A percentile compares a stretch with the other conserved stretches of the same genome.
These are phyloP conservation scores for Sesamia nonagrioides DNA, from an alignment of 1,140 invertebrate genomes.

Conservation along the genomic window DNA sequence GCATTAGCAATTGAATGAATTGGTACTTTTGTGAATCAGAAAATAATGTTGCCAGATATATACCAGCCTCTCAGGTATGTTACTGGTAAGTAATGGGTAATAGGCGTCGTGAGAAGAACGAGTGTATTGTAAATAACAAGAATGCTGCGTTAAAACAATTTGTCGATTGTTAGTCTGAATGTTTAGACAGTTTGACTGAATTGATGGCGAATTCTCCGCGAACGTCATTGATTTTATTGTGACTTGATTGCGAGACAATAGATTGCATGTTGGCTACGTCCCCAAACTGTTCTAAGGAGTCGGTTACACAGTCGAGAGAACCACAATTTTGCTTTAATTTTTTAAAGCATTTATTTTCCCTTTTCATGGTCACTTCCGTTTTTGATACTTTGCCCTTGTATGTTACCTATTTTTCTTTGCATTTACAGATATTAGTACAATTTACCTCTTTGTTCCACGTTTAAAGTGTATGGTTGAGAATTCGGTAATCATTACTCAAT, in stretches of 20 bases:
- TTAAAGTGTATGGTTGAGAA: too few relatives aligned
- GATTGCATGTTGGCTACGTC: constrained; percentile 20
- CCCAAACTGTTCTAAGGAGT: neutral
- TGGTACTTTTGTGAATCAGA: constrained; percentile 29
- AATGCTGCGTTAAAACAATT: constrained; percentile 51
- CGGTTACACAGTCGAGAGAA: neutral
- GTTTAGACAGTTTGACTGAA: constrained; percentile 43
- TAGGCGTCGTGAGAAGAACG: constrained; percentile 38
- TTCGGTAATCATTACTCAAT: too few relatives aligned
- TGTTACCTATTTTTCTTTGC: too few relatives aligned
- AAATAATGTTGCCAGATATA: constrained; percentile 18
- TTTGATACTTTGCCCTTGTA: too few relatives aligned
- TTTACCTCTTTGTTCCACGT: too few relatives aligned
- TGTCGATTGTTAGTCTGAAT: constrained; percentile 49
- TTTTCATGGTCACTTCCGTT: neutral
- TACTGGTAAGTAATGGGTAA: constrained; percentile 45
- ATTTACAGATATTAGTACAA: too few relatives aligned
- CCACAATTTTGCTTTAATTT: neutral
- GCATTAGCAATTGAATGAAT: constrained; percentile 24
- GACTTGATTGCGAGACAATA: constrained; percentile 23
- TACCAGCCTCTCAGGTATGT: constrained; percentile 29
- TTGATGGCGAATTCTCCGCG: constrained; percentile 31
- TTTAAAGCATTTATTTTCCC: neutral
- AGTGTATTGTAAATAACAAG: constrained; percentile 46
- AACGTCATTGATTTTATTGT: constrained; percentile 36